These are phyloP conservation scores for Tamandua tetradactyla DNA, from an alignment of 2,797 vertebrate genomes.

Conservation along the genomic window DNA sequence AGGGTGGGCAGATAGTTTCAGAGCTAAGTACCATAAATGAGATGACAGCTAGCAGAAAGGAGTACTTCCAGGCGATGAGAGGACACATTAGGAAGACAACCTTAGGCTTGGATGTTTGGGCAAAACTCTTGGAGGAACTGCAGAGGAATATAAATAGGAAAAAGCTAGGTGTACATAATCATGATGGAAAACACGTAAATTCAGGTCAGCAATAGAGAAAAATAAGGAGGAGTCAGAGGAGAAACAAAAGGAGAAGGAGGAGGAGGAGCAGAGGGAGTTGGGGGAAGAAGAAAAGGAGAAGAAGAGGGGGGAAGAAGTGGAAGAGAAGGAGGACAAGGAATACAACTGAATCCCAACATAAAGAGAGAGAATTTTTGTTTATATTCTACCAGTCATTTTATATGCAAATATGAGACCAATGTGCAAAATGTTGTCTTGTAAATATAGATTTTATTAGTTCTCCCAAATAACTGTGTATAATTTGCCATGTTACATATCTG, in stretches of 20 bases:
- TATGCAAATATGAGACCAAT: neutral
- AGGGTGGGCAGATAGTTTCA: neutral
- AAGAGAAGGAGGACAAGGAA: no score
- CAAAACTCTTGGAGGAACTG: neutral
- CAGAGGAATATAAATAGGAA: neutral
- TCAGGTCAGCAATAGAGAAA: neutral
- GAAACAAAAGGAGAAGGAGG: neutral
- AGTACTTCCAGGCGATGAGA: neutral
- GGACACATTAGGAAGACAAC: neutral
- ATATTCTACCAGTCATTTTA: neutral
- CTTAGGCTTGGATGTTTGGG: neutral
- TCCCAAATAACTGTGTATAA: no score
- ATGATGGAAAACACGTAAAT: neutral
- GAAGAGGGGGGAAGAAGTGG: neutral
- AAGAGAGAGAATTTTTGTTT: neutral
- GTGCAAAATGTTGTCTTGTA: no score
- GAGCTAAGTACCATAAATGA: no score
- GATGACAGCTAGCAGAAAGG: no score
- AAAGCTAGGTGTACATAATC: neutral
- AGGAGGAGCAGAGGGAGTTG: no score
- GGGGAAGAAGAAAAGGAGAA: neutral
- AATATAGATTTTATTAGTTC: neutral
- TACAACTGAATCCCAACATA: neutral
- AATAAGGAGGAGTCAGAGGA: neutral
- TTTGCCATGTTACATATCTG: no score